Evolutionary conservation across 1,140 invertebrate genomes (phyloP), one percentile per base, ranked within the genome.

Genomic region (Drosophila ercepeae): DNA sequence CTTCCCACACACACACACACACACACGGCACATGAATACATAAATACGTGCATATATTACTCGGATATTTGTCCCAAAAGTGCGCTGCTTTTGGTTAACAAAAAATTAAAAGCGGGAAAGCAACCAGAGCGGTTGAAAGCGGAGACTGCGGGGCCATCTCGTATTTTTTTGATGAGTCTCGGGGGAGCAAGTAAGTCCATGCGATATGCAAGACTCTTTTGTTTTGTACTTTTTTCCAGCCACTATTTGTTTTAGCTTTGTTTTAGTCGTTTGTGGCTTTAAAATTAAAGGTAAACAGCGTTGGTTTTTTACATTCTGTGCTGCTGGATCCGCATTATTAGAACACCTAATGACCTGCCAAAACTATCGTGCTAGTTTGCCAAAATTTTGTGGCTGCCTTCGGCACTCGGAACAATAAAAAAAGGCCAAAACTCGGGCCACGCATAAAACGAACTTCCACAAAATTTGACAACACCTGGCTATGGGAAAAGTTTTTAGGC

Each of bases 401-500:
- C 49, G 65, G 49, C 53, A 55, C 23, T 27, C 5, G 6, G 18
- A 39, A 49, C 36, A 45, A 25, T 1, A 23, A 29, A 21, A 60
- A 75, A 39, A 55, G 42, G 21, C 7, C 19, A 34, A 23, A 42
- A 53, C 29, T 41, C 42, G 23, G 25, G 25, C 29, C 29, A 50
- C 16, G 21, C 39, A 51, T 19, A 18, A 36, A 34, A 23, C 69
- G 57, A 61, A 52, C 41, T 59, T 61, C 23, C 39, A 48, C 78
- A 72, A 19, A 49, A 58, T 58, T 50, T 34, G 19, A 44, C 32
- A 41, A 54, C 58, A 73, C 44, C 67, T 42, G 64, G 60, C 67
- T 68, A 79, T 79, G 58, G 70, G 72, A 84, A 84, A 84, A 84
- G 72, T 84, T 84, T 84, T 84, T 81, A 84, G 81, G 72, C 81